These are phyloP conservation scores for Drosophila greeni DNA, from an alignment of 2,888 invertebrate genomes.

Conservation along the genomic window DNA sequence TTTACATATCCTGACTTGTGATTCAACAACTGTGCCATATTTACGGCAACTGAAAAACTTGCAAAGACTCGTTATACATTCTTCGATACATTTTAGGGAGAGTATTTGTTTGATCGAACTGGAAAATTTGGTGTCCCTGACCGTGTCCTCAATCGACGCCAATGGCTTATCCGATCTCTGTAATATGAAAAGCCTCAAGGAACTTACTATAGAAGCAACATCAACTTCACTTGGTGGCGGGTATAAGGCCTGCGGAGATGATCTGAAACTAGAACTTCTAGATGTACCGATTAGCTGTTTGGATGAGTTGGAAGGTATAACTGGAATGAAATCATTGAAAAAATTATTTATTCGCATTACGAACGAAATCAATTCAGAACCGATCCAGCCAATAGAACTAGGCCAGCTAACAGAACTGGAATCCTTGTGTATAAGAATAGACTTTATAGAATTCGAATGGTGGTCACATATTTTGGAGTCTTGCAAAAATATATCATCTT, in stretches of 20 bases:
- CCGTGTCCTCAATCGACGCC: not conserved
- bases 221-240: rapidly evolving
- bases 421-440: not conserved
- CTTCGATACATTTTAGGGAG: too few species aligned
- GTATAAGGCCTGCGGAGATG: not conserved
- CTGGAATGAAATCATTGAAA: not conserved
- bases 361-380: too few species aligned
- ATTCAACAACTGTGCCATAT: not conserved
- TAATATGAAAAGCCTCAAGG: not conserved
- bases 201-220: too few species aligned
- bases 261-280: not conserved
- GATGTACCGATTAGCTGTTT: not conserved
- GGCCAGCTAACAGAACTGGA: not conserved
- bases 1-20: not conserved
- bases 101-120: not conserved
- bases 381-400: too few species aligned
- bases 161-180: not conserved
- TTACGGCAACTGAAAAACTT: not conserved
- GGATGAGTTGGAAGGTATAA: not conserved
- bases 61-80: not conserved
- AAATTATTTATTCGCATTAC: not conserved
- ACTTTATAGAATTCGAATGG: not conserved
- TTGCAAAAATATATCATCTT: not conserved
- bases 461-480: not conserved
- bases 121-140: not conserved